Evolutionary conservation across 2,797 vertebrate species (phyloP).

Genomic region (Sebastes reedi): DNA sequence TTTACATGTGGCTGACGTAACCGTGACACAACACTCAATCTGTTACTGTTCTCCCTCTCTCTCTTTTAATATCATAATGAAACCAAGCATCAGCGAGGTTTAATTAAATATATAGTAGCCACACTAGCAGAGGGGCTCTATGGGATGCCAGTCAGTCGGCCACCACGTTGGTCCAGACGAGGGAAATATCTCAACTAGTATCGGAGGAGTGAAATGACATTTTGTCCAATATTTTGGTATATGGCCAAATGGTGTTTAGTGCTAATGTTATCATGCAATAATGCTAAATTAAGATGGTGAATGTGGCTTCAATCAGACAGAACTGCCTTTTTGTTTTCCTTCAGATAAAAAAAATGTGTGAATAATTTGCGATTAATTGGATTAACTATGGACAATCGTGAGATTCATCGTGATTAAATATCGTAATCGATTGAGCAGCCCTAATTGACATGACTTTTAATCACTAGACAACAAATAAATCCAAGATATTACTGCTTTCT

Average conservation of each 20-base stretch:
- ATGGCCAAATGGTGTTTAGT: background rate
- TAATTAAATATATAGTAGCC: background rate
- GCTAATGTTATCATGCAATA: no score
- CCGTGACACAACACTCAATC: slow-evolving; percentile 5
- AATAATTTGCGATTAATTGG: no score
- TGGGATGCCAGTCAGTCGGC: background rate
- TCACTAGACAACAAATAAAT: no score
- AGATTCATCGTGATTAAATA: accelerated
- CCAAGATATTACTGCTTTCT: no score
- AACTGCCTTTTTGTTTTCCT: background rate
- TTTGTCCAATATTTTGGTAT: background rate
- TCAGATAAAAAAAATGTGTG: no score
- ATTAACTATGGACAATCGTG: no score
- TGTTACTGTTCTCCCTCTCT: background rate
- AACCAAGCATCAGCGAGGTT: background rate
- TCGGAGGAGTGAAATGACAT: no score
- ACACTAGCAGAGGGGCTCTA: background rate
- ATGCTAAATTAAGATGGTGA: background rate
- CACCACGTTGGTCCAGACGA: background rate
- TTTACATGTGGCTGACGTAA: background rate
- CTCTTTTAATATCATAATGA: slow-evolving; percentile 8
- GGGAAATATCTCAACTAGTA: background rate
- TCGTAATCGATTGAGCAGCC: no score
- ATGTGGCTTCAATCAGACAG: background rate
- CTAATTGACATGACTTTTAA: no score